Conservation (phyloP, 2,797 vertebrate genomes). For the Onychomys arenicola region DNA sequence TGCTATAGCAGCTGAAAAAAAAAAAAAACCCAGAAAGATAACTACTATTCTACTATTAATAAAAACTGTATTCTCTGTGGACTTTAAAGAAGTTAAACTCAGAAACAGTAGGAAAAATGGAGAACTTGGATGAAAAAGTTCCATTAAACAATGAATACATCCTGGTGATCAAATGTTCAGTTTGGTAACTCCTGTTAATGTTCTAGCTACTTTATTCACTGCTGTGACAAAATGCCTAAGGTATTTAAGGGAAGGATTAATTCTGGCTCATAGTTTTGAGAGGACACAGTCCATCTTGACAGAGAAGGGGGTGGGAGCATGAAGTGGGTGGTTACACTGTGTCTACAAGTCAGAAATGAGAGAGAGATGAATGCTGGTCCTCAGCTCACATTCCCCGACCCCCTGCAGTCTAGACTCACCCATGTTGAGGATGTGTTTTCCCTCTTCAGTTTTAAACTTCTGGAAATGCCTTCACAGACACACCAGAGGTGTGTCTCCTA, state of each 20-base stretch:
- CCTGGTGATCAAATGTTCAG: background rate
- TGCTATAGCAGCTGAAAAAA: background rate
- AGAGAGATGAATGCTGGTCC: background rate
- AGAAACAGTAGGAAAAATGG: background rate
- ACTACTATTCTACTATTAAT: background rate
- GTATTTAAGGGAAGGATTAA: background rate
- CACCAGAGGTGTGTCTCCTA: background rate
- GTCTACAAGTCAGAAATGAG: background rate
- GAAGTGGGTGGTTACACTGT: background rate
- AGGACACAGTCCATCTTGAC: background rate
- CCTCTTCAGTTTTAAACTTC: background rate
- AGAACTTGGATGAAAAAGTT: background rate
- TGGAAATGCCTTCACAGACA: background rate
- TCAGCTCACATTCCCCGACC: background rate
- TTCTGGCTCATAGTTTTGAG: background rate
- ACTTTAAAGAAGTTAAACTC: background rate
- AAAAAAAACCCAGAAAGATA: background rate
- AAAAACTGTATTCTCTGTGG: background rate
- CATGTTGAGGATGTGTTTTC: background rate
- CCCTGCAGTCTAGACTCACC: background rate
- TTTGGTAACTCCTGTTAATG: background rate
- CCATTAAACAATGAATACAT: background rate
- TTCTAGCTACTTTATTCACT: background rate
- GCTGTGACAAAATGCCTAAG: background rate
- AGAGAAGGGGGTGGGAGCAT: background rate